phyloP scores from a whole-genome alignment of 2,113 vertebrate species.

The Mormyrus lacerda region DNA sequence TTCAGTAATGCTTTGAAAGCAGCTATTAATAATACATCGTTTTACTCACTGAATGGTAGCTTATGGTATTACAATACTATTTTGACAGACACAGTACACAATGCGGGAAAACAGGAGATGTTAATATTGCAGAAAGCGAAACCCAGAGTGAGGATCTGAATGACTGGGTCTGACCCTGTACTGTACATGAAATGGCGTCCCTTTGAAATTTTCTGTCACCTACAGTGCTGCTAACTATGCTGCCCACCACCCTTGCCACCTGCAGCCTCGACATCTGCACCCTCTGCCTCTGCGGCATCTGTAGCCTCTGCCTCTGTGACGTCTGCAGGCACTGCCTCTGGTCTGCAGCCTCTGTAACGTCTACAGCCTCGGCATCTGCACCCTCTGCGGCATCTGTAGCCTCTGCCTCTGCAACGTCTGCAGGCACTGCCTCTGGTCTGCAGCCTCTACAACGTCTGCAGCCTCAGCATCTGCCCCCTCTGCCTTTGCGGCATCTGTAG shows the following conservation, averaged over 20 bases:
- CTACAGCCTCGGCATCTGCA: background rate
- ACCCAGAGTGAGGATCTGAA: background rate
- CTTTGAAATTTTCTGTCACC: background rate
- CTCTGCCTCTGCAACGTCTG: too few relatives aligned
- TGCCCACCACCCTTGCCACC: background rate
- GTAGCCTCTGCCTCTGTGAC: too few relatives aligned
- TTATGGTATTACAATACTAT: conserved; percentile 5
- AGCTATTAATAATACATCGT: conserved; percentile 5
- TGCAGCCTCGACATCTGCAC: background rate
- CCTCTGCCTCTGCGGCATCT: background rate
- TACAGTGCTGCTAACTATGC: background rate
- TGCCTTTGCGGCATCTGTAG: background rate
- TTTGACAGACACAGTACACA: background rate
- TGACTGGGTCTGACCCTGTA: conserved; percentile 17
- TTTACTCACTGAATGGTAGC: conserved; percentile 7
- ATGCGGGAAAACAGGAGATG: background rate
- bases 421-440: background rate
- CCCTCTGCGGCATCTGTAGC: background rate
- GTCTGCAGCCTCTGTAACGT: too few relatives aligned
- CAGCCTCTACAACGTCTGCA: background rate
- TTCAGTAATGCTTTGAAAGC: background rate
- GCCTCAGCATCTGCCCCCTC: too few relatives aligned
- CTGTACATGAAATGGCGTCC: conserved; percentile 16
- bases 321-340: too few relatives aligned
- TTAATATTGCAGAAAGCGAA: conserved; percentile 22